phyloP scores from a whole-genome alignment of 2,888 invertebrate species.

The Synergus japonicus region DNA sequence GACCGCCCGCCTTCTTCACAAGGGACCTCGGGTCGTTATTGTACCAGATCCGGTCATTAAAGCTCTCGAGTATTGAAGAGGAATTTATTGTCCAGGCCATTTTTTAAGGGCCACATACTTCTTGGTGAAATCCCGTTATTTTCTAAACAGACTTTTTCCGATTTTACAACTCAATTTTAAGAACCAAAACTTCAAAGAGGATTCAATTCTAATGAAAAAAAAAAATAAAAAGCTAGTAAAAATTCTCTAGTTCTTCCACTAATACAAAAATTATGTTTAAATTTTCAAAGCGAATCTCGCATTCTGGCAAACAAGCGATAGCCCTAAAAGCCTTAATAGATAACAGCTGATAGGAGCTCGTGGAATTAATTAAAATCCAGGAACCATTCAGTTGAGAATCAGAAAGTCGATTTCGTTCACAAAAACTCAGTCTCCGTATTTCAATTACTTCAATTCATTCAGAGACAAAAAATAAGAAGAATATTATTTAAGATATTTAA shows the following conservation, averaged over 20 bases:
- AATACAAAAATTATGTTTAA: not conserved
- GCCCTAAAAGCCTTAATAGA: slow-evolving; percentile 67
- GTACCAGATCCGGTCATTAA: slow-evolving; percentile 37
- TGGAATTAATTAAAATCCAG: slow-evolving; percentile 64
- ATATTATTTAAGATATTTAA: not conserved
- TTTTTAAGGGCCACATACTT: not conserved
- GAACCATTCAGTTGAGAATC: slow-evolving; percentile 26
- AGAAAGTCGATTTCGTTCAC: not conserved
- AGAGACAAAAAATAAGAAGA: not conserved
- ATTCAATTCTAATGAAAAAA: too few species aligned
- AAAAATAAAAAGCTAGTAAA: not conserved
- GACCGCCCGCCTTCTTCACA: slow-evolving; percentile 24
- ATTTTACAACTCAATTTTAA: not conserved
- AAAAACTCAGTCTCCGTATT: not conserved
- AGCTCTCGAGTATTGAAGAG: slow-evolving; percentile 7
- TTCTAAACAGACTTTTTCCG: not conserved
- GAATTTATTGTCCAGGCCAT: slow-evolving; percentile 9
- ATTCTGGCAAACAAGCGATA: slow-evolving; percentile 66
- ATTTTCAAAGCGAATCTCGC: slow-evolving; percentile 31
- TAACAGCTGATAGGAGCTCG: slow-evolving; percentile 65
- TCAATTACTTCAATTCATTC: not conserved
- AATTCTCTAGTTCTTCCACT: not conserved
- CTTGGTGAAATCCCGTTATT: not conserved
- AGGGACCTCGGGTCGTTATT: slow-evolving; percentile 32
- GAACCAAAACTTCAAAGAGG: not conserved